These are phyloP conservation scores for Astreopora myriophthalma DNA, from an alignment of 64 coral and sea anemone species.

Conservation along the genomic window DNA sequence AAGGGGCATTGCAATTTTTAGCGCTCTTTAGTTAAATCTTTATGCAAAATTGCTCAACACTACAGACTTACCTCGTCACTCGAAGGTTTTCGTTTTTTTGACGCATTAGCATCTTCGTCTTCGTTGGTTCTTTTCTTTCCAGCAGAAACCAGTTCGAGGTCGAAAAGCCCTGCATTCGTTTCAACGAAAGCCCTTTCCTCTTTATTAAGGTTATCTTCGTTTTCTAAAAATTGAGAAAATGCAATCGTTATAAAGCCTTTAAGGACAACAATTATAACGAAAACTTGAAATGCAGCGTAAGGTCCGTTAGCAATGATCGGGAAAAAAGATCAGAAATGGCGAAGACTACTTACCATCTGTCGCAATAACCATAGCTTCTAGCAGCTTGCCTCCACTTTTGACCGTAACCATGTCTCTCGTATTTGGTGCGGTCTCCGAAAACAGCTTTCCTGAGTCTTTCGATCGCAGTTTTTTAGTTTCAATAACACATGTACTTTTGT, in stretches of 20 bases:
- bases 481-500: constrained; percentile 39
- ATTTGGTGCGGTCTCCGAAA: constrained; percentile 13
- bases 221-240: not conserved
- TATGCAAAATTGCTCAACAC: not conserved
- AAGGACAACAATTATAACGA: no score
- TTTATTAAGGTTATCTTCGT: constrained; percentile 14
- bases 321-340: no score
- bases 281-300: not conserved
- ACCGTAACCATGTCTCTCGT: not conserved
- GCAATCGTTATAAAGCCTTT: not conserved
- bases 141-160: not conserved
- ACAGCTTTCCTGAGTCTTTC: constrained; percentile 26
- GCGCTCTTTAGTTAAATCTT: no score
- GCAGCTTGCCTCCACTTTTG: constrained; percentile 17
- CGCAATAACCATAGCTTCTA: constrained; percentile 55
- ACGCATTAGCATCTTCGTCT: not conserved
- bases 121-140: not conserved
- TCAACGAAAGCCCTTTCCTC: constrained; percentile 21
- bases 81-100: not conserved
- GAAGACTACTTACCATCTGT: constrained; percentile 25
- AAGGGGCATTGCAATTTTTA: no score
- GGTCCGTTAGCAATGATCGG: not conserved
- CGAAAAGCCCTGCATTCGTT: not conserved
- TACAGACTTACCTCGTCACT: constrained; percentile 10
- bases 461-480: constrained; percentile 25